Conservation (phyloP, 2,888 invertebrate species). For the Temnothorax rugatulus region DNA sequence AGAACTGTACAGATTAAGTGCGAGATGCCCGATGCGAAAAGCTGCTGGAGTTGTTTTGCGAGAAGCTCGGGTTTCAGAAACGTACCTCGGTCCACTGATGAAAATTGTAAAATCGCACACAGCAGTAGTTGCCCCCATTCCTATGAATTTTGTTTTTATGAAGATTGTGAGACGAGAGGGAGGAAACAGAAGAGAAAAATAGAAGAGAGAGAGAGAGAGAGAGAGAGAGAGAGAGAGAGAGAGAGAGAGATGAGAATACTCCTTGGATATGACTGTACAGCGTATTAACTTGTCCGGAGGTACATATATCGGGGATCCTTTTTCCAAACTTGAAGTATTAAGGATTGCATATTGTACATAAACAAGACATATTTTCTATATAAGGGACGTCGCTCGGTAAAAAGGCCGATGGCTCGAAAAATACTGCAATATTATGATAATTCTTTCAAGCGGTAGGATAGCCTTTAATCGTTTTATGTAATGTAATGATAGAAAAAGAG, state of each 20-base stretch:
- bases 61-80: constrained; percentile 8
- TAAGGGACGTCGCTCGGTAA: constrained; percentile 84
- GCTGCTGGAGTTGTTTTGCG: constrained; percentile 43
- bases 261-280: constrained; percentile 85
- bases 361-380: constrained; percentile 86
- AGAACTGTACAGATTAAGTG: constrained; percentile 22
- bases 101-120: constrained; percentile 53
- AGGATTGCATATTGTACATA: constrained; percentile 86
- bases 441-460: constrained; percentile 86
- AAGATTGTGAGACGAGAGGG: constrained; percentile 38
- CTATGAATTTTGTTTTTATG: constrained; percentile 73
- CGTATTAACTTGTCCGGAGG: constrained; percentile 83
- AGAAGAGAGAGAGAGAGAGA: not conserved
- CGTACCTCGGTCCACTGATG: constrained; percentile 26
- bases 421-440: constrained; percentile 86
- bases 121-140: constrained; percentile 66
- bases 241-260: constrained; percentile 76
- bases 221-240: constrained; percentile 1
- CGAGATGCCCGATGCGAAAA: constrained; percentile 37
- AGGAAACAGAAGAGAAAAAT: not conserved
- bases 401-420: constrained; percentile 84
- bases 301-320: constrained; percentile 82
- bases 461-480: constrained; percentile 86
- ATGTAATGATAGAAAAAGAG: constrained; percentile 85
- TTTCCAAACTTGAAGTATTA: constrained; percentile 83